Evolutionary conservation across 2,888 invertebrate genomes (phyloP), one percentile per base, ranked within the genome.

Genomic region (Apodemia hepburni): DNA sequence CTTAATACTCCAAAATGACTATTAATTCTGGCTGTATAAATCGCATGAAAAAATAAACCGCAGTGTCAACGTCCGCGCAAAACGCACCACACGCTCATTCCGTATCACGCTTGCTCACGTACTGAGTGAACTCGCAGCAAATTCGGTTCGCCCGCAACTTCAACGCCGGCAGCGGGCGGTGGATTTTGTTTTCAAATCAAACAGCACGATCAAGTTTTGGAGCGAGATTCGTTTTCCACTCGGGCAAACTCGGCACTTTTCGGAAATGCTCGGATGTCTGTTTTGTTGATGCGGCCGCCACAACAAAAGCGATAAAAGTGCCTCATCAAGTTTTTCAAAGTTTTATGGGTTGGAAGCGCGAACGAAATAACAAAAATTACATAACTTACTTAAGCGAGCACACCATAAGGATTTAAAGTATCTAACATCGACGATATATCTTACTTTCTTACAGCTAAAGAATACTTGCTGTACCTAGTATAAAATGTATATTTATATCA

Each of bases 21-120:
- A 65, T 73, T 35, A 76, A 80, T 84, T 84, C 86, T 89, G 84
- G 87, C 77, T 75, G 86, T 85, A 87, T 82, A 84, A 88, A 86
- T 87, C 88, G 89, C 78, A 85, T 84, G 78, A 80, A 82, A 81
- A 84, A 76, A 84, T 79, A 79, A 84, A 84, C 88, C 89, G 87
- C 84, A 81, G 83, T 85, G 85, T 90, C 87, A 90, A 87, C 82
- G 87, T 87, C 88, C 92, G 88, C 92, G 88, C 87, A 91, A 91
- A 87, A 90, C 86, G 89, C 91, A 90, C 91, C 91, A 85, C 92
- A 87, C 92, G 90, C 88, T 85, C 88, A 88, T 87, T 88, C 90
- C 92, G 89, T 88, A 92, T 87, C 86, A 92, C 92, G 92, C 91
- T 89, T 82, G 87, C 88, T 89, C 86, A 92, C 91, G 90, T 86